A percentile compares a stretch with the other conserved stretches of the same genome.
Conservation (phyloP, 64 coral and sea anemone species). For the Montipora sp. region DNA sequence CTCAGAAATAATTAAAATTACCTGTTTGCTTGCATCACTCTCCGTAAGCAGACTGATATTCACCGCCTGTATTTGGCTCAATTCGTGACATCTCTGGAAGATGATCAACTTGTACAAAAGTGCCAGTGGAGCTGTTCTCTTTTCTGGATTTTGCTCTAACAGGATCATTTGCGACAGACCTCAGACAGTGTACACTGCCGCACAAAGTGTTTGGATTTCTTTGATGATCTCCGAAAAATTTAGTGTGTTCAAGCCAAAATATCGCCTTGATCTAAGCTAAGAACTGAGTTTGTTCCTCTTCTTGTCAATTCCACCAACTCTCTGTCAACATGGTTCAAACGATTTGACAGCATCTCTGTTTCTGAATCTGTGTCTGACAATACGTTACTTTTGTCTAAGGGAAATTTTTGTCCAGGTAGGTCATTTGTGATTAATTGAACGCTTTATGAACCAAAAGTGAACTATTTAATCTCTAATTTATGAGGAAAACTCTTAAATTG, state of each 20-base stretch:
- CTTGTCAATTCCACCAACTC: not conserved
- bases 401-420: not conserved
- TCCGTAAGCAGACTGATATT: too few species aligned
- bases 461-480: too few species aligned
- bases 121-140: too few species aligned
- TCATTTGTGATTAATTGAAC: constrained; percentile 20
- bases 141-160: too few species aligned
- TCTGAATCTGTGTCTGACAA: not conserved
- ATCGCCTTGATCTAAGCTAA: not conserved
- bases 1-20: too few species aligned
- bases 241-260: not conserved
- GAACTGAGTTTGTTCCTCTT: constrained; percentile 20
- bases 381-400: not conserved
- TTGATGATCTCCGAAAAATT: constrained; percentile 11
- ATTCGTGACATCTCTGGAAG: too few species aligned
- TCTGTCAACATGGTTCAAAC: not conserved
- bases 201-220: constrained; percentile 13
- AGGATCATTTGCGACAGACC: constrained; percentile 2
- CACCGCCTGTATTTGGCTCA: too few species aligned
- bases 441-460: too few species aligned
- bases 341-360: not conserved
- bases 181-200: not conserved
- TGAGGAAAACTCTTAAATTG: too few species aligned
- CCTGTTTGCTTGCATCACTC: too few species aligned
- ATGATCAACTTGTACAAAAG: too few species aligned